Base-by-base conservation (phyloP, 2,888 invertebrate species). In the Antheraea yamamai region DNA sequence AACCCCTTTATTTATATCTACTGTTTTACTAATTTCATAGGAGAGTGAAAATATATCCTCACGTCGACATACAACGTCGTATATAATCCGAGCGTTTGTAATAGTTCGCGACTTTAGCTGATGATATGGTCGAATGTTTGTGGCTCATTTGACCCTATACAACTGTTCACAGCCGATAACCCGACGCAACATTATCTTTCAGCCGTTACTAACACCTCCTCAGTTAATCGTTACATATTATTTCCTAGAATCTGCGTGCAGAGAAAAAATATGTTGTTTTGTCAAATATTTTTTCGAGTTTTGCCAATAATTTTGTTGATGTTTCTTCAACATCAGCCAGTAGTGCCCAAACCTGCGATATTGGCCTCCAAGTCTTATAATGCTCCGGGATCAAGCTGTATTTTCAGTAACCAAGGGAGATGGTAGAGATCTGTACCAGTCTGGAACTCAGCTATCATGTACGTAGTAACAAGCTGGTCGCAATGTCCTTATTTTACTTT, bases 101-200 rank as follows among this genome's bases (percentile, higher is more conserved):
- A 70, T 70, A 70, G 70, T 70, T 39, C 70, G n/a, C 20, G 10
- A 70, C 70, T 20, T 70, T 39, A 70, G 20, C 14, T 70, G 35
- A 70, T 39, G 35, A 68, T 68, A 68, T 35, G 16, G 68, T 68
- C 68, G 68, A 70, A 39, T 8, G 39, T 39, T 70, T 39, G 68
- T 64, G 39, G 18, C 39, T 18, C 68, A 70, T 70, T 70, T 70
- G 70, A 70, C 70, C 70, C 70, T n/a, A 39, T 39, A 39, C 23
- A n/a, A 39, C 12, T 20, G 35, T 4, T 70, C 39, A 18, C 20
- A n/a, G 7, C 39, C n/a, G 70, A 70, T 70, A 70, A 70, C 70
- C 35, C 70, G 10, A 20, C 39, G 39, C 10, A 39, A 70, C 8
- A 39, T 39, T 70, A 70, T 70, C 70, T 66, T 30, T 26, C 30